Evolutionary conservation across 2,113 vertebrate species (phyloP).

Genomic region (Excalfactoria chinensis): DNA sequence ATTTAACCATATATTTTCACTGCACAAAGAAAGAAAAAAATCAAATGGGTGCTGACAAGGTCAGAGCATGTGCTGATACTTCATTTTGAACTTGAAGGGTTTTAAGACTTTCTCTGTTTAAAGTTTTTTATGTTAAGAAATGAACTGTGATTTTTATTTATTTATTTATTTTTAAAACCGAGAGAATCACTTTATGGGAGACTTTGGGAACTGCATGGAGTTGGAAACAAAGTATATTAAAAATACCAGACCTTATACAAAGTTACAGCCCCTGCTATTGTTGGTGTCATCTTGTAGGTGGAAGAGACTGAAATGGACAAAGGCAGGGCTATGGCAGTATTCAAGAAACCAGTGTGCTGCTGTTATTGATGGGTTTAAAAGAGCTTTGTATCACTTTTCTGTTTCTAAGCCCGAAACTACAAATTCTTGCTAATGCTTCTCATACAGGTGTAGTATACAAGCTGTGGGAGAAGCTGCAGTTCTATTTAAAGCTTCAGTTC

Average conservation of each 20-base stretch:
- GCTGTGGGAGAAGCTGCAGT: background rate
- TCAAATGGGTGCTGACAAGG: background rate
- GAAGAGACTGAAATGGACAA: background rate
- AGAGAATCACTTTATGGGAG: background rate
- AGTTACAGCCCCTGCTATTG: background rate
- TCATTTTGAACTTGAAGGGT: conserved; percentile 23
- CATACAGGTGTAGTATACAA: background rate
- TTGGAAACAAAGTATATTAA: background rate
- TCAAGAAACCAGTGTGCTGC: background rate
- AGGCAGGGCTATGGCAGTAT: background rate
- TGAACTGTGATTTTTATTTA: background rate
- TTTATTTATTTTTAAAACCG: background rate
- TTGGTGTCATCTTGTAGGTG: background rate
- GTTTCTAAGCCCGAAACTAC: background rate
- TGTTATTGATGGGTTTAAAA: background rate
- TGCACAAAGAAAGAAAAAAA: background rate
- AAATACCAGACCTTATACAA: background rate
- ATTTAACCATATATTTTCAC: background rate
- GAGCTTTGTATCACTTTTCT: background rate
- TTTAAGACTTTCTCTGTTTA: background rate
- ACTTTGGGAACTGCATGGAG: background rate
- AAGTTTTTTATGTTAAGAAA: background rate
- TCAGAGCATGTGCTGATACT: conserved; percentile 22
- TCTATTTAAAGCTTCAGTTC: background rate
- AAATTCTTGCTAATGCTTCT: background rate